Percentiles rank a stretch among this genome's conserved stretches.
Conservation (phyloP, 2,888 invertebrate genomes). For the Drosophila leonis region DNA sequence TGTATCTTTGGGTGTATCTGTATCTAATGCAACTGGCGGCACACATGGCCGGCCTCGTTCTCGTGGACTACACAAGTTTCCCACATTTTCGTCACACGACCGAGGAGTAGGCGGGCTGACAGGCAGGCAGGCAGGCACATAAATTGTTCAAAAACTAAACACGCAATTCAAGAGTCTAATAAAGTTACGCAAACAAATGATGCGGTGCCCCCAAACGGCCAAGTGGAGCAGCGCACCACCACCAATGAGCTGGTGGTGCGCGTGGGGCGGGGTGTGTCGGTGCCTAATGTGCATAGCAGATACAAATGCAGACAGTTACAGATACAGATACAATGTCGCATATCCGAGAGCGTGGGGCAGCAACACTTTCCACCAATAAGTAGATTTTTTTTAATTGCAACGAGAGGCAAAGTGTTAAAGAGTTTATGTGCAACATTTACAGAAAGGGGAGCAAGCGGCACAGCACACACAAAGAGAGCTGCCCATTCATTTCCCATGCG, state of each 20-base stretch:
- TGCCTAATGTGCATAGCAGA: slow-evolving; percentile 66
- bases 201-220: slow-evolving; percentile 72
- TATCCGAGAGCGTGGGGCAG: slow-evolving; percentile 34
- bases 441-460: slow-evolving; percentile 19
- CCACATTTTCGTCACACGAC: slow-evolving; percentile 68
- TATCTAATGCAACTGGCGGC: slow-evolving; percentile 46
- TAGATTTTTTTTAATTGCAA: slow-evolving; percentile 75
- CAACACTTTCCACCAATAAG: slow-evolving; percentile 72
- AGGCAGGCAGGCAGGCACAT: slow-evolving; percentile 47
- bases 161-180: slow-evolving; percentile 80
- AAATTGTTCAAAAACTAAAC: slow-evolving; percentile 79
- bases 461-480: slow-evolving; percentile 46
- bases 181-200: slow-evolving; percentile 83
- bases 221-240: slow-evolving; percentile 68
- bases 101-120: slow-evolving; percentile 25
- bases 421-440: slow-evolving; percentile 84
- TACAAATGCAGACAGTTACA: slow-evolving; percentile 55
- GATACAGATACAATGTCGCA: slow-evolving; percentile 63
- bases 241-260: slow-evolving; percentile 4
- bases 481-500: slow-evolving; percentile 73
- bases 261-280: slow-evolving; percentile 8
- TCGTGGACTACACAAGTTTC: slow-evolving; percentile 54
- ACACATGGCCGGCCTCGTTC: slow-evolving; percentile 55
- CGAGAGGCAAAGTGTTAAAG: slow-evolving; percentile 83
- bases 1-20: slow-evolving; percentile 18